A percentile compares a stretch with the other conserved stretches of the same genome.
Evolutionary conservation across 2,113 vertebrate species (phyloP).

Genomic region (Polypterus bichir): DNA sequence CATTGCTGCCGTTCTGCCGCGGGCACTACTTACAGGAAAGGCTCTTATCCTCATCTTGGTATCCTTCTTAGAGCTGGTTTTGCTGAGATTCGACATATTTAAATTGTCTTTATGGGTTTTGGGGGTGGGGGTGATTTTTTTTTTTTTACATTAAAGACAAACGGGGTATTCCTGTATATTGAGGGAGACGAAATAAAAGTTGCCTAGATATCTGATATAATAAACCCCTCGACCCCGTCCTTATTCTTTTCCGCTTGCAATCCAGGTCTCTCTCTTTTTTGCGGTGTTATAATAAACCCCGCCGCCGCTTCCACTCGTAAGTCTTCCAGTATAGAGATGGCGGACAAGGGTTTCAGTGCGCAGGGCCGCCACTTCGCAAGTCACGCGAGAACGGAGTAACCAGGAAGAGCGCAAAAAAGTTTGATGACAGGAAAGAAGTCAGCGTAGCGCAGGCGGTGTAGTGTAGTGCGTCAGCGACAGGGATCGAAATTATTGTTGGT

Average conservation of each 20-base stretch:
- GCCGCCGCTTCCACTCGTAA: constrained; percentile 1
- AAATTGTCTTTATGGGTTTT: constrained; percentile 30
- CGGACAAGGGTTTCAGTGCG: constrained; percentile 55
- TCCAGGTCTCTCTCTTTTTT: neutral
- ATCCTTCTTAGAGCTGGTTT: constrained; percentile 93
- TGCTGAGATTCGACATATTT: constrained; percentile 93
- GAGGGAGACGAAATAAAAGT: too few relatives aligned
- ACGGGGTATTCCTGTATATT: too few relatives aligned
- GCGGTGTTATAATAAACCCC: neutral
- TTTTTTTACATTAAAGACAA: too few relatives aligned
- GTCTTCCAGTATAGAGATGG: constrained; percentile 45
- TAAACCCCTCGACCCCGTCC: too few relatives aligned
- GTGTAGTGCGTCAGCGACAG: neutral
- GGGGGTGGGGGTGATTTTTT: too few relatives aligned
- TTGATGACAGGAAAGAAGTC: neutral
- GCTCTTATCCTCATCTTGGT: constrained; percentile 98
- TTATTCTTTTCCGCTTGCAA: neutral
- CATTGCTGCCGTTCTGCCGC: constrained; percentile 25
- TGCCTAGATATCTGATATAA: too few relatives aligned
- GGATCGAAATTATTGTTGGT: neutral
- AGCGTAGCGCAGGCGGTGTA: too few relatives aligned
- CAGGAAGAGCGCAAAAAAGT: neutral
- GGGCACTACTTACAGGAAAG: constrained; percentile 79
- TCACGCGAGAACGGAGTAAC: neutral
- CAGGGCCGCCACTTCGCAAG: constrained; percentile 37